Evolutionary conservation across 2,113 vertebrate genomes (phyloP).

Genomic region (Zeus faber): DNA sequence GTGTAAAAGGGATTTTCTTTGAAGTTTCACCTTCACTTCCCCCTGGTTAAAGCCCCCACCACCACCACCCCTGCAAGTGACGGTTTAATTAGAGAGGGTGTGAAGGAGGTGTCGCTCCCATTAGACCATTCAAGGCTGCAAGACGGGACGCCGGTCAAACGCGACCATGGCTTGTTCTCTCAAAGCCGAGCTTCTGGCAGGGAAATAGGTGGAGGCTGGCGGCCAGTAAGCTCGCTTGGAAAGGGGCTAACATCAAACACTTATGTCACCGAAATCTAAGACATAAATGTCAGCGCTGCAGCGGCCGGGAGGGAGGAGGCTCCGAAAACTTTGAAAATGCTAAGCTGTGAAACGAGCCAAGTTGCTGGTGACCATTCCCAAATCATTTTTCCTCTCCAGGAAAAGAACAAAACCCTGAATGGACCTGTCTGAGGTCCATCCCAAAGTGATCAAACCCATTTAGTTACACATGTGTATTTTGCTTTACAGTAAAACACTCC

Average conservation of each 20-base stretch:
- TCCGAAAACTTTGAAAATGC: slow-evolving; percentile 31
- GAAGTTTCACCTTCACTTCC: slow-evolving; percentile 26
- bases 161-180: slow-evolving; percentile 30
- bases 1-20: slow-evolving; percentile 18
- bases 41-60: slow-evolving; percentile 22
- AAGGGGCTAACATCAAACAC: slow-evolving; percentile 30
- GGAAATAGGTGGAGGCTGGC: neutral
- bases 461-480: slow-evolving; percentile 11
- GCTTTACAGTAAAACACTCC: slow-evolving; percentile 4
- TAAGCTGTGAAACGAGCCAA: slow-evolving; percentile 28
- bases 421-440: slow-evolving; percentile 21
- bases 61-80: slow-evolving; percentile 37
- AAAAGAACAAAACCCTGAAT: too few species aligned
- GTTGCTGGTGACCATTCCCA: slow-evolving; percentile 23
- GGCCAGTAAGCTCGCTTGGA: slow-evolving; percentile 20
- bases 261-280: slow-evolving; percentile 24
- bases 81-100: slow-evolving; percentile 49
- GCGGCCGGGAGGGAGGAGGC: slow-evolving; percentile 11
- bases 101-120: slow-evolving; percentile 23
- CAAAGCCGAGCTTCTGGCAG: slow-evolving; percentile 27
- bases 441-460: slow-evolving; percentile 29
- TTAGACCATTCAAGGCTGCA: slow-evolving; percentile 18
- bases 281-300: slow-evolving; percentile 40
- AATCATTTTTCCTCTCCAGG: slow-evolving; percentile 21
- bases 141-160: slow-evolving; percentile 13